Evolutionary conservation across 2,888 invertebrate genomes (phyloP).

Genomic region (Tenthredo notha): DNA sequence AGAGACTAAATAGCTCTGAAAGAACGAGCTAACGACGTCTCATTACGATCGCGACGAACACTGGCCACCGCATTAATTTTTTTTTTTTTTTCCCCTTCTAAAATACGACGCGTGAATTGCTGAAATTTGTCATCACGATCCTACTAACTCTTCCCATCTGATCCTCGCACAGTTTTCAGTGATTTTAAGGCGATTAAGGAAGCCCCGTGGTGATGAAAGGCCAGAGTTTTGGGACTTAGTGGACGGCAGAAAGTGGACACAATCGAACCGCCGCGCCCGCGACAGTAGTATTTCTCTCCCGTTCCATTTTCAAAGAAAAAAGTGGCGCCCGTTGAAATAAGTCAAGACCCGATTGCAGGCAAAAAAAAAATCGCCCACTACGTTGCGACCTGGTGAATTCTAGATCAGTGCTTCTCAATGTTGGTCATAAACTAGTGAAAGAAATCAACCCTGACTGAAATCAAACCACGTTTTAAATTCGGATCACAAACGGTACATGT

Average conservation of each 20-base stretch:
- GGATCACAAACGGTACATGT: not conserved
- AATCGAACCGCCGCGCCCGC: slow-evolving; percentile 27
- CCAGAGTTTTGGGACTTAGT: not conserved
- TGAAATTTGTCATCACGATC: slow-evolving; percentile 55
- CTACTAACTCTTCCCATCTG: slow-evolving; percentile 40
- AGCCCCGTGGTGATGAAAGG: slow-evolving; percentile 18
- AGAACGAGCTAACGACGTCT: not conserved
- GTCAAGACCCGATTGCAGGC: slow-evolving; percentile 7
- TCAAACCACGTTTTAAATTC: not conserved
- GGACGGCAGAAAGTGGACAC: not conserved
- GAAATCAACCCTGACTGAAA: not conserved
- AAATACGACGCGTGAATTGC: slow-evolving; percentile 36
- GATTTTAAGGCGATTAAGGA: slow-evolving; percentile 30
- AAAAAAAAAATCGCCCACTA: slow-evolving; percentile 42
- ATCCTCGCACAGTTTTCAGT: slow-evolving; percentile 24
- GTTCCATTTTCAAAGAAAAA: slow-evolving; percentile 27
- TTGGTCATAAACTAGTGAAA: not conserved
- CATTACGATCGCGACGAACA: slow-evolving; percentile 7
- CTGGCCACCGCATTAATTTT: slow-evolving; percentile 16
- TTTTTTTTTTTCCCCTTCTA: not conserved
- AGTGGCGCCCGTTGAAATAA: slow-evolving; percentile 13
- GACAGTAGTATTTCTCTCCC: not conserved
- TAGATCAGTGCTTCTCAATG: slow-evolving; percentile 38
- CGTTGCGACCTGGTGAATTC: not conserved
- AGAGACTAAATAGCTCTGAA: slow-evolving; percentile 6